Base-by-base conservation (phyloP, 2,113 vertebrate genomes). In the Scortum barcoo region DNA sequence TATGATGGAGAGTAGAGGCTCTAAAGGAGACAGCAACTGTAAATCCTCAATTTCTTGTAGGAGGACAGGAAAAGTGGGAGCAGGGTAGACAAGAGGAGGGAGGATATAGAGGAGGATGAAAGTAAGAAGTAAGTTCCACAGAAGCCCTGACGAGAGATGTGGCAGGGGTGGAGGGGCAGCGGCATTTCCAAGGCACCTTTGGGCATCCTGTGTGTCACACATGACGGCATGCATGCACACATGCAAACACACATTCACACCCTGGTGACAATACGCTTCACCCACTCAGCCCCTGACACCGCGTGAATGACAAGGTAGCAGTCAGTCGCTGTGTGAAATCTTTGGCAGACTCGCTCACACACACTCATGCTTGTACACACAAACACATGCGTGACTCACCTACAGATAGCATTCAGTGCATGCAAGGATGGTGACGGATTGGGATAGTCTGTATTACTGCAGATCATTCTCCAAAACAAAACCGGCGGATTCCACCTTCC, bases 401-500 rank as follows among this genome's bases (percentile, higher is more conserved):
- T 46, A 24, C 24, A 42, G 24, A 73, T 50, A 67, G 48, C 33
- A 40, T 51, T 68, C 57, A 71, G 78, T 65, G 42, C 57, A 74
- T 56, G 57, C 81, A 85, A 7, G 65, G 42, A 83, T n/a, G 48
- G 51, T 81, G 54, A 76, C n/a, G 69, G 68, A 81, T 58, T 60
- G 10, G 60, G 57, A 33, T 40, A 60, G 67, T 51, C 14, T 61
- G 72, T 54, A 20, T 58, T 51, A 48, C 63, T 61, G 81, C 36
- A 67, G 84, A 72, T 78, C 36, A 69, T 77, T 81, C 72, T 77
- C 65, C n/a, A 72, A 61, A 83, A 90, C 82, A 91, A 88, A 80
- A 72, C 72, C 19, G 65, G 42, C 83, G 1, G 81, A 75, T 87
- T 88, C 68, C 81, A 85, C 78, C 85, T 88, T 86, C 89, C 85